phyloP scores from a whole-genome alignment of 2,113 vertebrate genomes.

The Xyliphius kryptos region DNA sequence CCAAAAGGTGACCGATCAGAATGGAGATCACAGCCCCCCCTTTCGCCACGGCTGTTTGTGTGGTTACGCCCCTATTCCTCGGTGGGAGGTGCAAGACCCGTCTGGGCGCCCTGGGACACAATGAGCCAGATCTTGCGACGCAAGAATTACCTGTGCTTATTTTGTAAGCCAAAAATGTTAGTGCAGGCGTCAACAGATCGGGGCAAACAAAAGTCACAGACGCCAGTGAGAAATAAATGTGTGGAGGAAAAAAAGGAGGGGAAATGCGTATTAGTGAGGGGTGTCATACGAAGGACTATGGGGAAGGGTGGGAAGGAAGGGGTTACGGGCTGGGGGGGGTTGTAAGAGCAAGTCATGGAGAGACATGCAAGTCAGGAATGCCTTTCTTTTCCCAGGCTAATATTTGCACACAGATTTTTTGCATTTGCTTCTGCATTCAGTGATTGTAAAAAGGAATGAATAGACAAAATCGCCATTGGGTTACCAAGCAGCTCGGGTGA shows the following conservation, averaged over 20 bases:
- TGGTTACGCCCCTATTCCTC: conserved; percentile 3
- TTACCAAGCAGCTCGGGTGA: conserved; percentile 21
- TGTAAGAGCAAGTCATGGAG: conserved; percentile 35
- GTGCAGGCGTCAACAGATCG: no score
- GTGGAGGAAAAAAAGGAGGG: no score
- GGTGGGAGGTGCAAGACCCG: conserved; percentile 14
- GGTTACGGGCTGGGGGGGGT: background rate
- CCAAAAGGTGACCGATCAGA: conserved; percentile 47
- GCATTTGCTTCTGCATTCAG: conserved; percentile 49
- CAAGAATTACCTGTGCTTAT: no score
- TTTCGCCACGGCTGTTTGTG: conserved; percentile 9
- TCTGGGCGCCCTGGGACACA: background rate
- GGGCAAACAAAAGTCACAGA: no score
- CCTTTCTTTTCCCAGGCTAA: conserved; percentile 60
- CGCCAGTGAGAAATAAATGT: no score
- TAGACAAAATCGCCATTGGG: background rate
- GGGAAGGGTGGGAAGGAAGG: no score
- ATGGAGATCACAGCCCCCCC: conserved; percentile 19
- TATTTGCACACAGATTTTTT: conserved; percentile 66
- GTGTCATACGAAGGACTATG: no score
- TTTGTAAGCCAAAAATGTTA: no score
- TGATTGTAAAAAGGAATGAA: no score
- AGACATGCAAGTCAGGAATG: conserved; percentile 60
- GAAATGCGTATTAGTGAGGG: no score
- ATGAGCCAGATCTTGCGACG: background rate